Evolutionary conservation across 2,113 vertebrate species (phyloP).

Genomic region (Phalacrocorax pelagicus): DNA sequence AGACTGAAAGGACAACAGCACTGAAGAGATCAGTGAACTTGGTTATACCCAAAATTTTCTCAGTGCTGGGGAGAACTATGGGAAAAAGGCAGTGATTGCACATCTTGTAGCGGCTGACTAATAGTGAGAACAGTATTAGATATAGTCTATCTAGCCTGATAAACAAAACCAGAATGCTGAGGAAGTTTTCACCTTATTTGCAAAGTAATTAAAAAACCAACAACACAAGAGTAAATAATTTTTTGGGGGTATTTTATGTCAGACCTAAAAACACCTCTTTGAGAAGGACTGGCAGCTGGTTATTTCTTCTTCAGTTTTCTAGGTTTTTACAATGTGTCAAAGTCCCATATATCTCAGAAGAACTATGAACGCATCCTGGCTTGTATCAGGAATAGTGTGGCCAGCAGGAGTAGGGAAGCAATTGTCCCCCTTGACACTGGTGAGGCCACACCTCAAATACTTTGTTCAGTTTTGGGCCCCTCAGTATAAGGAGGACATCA

Average conservation of each 20-base stretch:
- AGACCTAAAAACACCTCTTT: not conserved
- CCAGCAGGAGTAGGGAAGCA: too few relatives aligned
- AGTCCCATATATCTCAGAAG: not conserved
- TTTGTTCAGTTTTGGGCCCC: too few relatives aligned
- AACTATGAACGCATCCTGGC: not conserved
- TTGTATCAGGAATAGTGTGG: too few relatives aligned
- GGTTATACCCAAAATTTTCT: not conserved
- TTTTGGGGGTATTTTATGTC: not conserved
- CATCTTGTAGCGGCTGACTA: not conserved
- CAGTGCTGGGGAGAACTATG: fast-evolving
- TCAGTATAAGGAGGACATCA: too few relatives aligned
- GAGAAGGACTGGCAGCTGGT: not conserved
- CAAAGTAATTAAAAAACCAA: not conserved
- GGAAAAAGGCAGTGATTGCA: not conserved
- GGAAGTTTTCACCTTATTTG: not conserved
- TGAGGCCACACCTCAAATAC: too few relatives aligned
- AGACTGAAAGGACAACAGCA: not conserved
- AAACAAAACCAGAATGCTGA: not conserved
- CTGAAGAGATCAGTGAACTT: fast-evolving
- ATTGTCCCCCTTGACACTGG: too few relatives aligned
- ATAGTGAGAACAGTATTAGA: fast-evolving
- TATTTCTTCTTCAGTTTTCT: not conserved
- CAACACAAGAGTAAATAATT: not conserved
- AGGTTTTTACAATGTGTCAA: not conserved
- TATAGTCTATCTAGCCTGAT: not conserved